Conservation (phyloP, 2,113 vertebrate genomes). For the Periophthalmodon schlosseri region DNA sequence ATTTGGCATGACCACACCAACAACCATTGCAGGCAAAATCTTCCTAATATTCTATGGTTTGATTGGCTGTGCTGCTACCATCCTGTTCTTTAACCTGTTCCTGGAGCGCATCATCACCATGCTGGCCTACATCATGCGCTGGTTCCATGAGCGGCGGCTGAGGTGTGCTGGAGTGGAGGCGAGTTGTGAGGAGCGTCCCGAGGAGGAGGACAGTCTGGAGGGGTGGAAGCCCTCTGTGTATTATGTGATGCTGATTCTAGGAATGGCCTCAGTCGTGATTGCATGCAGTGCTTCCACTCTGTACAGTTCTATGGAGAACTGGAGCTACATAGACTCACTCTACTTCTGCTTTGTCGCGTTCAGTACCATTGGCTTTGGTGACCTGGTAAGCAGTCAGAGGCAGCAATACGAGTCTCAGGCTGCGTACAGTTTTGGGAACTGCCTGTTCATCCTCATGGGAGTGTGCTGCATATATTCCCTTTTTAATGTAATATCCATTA, state of each 20-base stretch:
- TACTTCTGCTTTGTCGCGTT: conserved; percentile 84
- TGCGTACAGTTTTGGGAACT: conserved; percentile 77
- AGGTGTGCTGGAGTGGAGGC: conserved; percentile 53
- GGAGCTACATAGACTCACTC: conserved; percentile 80
- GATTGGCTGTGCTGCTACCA: conserved; percentile 79
- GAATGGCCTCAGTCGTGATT: conserved; percentile 74
- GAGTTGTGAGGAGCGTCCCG: conserved; percentile 51
- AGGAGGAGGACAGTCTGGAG: conserved; percentile 76
- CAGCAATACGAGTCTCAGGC: conserved; percentile 74
- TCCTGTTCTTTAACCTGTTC: conserved; percentile 83
- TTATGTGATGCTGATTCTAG: conserved; percentile 81
- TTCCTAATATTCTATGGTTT: conserved; percentile 82
- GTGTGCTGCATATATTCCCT: conserved; percentile 83
- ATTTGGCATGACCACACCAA: conserved; percentile 82
- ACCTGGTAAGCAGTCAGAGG: conserved; percentile 80
- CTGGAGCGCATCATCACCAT: conserved; percentile 82
- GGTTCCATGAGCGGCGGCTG: conserved; percentile 76
- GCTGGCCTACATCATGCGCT: conserved; percentile 81
- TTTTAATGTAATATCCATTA: conserved; percentile 81
- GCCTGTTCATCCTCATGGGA: conserved; percentile 79
- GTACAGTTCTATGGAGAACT: conserved; percentile 80
- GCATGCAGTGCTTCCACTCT: conserved; percentile 79
- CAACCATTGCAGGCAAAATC: conserved; percentile 77
- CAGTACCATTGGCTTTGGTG: conserved; percentile 83
- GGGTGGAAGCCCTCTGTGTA: conserved; percentile 82